Base-by-base conservation (phyloP, 2,888 invertebrate genomes). In the Synanthedon vespiformis region DNA sequence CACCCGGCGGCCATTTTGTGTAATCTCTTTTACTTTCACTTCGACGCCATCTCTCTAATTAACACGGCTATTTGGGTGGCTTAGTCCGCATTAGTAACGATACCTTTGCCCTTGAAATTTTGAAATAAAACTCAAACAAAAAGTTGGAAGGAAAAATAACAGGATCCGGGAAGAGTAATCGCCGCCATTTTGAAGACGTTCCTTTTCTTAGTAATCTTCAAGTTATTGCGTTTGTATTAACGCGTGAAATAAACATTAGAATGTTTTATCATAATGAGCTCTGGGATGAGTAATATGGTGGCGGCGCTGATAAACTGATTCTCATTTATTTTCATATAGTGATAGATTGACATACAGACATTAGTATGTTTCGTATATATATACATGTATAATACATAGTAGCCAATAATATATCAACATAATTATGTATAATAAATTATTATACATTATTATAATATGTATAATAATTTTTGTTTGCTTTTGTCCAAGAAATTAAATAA, bases 221-320 rank as follows among this genome's bases (percentile, higher is more conserved):
- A 69, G 67, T 72, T 72, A 72, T 48, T 48, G 48, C 69, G 67
- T 68, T 65, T 65, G 67, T 69, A 72, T 71, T 70, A 70, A 48
- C 48, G 75, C 68, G 62, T 62, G 65, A 64, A 74, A 76, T 74
- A 76, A 76, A 73, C 72, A 72, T 74, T 61, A 47, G 63, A 62
- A 66, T 70, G 58, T 56, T 60, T 62, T 59, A 57, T 53, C 55
- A 52, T 59, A 55, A 57, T 55, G 53, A 70, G 62, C 60, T 64
- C 61, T 61, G 59, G 57, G 60, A 53, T 56, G 59, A 58, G 51
- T 53, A 54, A 58, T 55, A 58, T 58, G 57, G 61, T 41, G n/a
- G 41, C 13, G 13, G 12, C 41, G 12, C 4, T 13, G 12, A 12
- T 41, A 41, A 41, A 12, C n/a, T 13, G n/a, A 41, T 11, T 41